Evolutionary conservation across 35 echinoderm and acorn worm species (phyloP).

Genomic region (Anneissia japonica): DNA sequence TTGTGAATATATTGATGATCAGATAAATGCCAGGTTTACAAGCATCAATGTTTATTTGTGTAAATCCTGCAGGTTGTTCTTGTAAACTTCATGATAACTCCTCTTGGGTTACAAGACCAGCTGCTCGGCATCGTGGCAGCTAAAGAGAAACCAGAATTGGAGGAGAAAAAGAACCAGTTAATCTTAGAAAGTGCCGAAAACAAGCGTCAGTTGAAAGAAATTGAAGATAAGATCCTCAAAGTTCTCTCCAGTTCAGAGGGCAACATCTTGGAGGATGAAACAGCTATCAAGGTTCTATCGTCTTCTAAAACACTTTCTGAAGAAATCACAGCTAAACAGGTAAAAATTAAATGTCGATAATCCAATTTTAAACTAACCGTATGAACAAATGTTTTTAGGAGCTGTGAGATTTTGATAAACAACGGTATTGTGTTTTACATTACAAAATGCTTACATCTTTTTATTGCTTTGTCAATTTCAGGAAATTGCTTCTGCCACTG

Average conservation of each 20-base stretch:
- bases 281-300: conserved; percentile 93
- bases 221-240: conserved; percentile 96
- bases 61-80: conserved; percentile 50
- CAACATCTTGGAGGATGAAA: conserved; percentile 98
- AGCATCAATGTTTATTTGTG: too few relatives aligned
- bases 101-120: conserved; percentile 97
- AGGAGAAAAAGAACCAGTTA: conserved; percentile 99
- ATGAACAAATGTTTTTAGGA: too few relatives aligned
- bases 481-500: conserved; percentile 91
- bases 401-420: too few relatives aligned
- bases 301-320: conserved; percentile 95
- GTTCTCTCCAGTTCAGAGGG: conserved; percentile 89
- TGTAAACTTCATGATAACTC: conserved; percentile 99
- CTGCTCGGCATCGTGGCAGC: conserved; percentile 94
- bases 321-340: conserved; percentile 97
- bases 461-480: background rate
- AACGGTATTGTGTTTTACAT: too few relatives aligned
- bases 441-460: background rate
- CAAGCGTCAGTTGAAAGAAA: conserved; percentile 98
- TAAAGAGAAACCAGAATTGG: conserved; percentile 97
- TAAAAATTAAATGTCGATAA: too few relatives aligned
- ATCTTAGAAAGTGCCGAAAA: conserved; percentile 96
- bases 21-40: too few relatives aligned
- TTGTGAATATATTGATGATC: too few relatives aligned
- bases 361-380: too few relatives aligned